Base-by-base conservation (phyloP, 2,797 vertebrate species). In the Gouania willdenowi region DNA sequence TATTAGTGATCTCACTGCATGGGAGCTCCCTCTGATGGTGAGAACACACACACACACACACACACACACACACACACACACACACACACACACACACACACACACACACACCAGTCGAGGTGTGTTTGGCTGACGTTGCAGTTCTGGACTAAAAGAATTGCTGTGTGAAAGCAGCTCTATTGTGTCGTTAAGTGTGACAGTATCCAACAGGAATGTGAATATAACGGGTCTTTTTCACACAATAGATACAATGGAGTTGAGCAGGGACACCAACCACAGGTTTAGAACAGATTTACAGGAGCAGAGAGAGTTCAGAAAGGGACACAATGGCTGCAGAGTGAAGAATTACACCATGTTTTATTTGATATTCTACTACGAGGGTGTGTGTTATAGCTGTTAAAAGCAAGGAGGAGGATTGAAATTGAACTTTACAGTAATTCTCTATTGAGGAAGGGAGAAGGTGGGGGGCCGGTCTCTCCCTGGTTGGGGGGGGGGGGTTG, bases 201-300 rank as follows among this genome's bases (percentile, higher is more conserved):
- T 73, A 81, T 78, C 70, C 54, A 64, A 55, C 32, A 74, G 82
- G 83, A 86, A 86, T 86, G 83, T 83, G 73, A 67, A 50, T 66
- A 66, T 58, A 73, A 77, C 74, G 33, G 66, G 47, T 41, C 51
- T 57, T 71, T 66, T 72, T 65, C 44, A 65, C 62, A 73, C 77
- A 81, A 72, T 74, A 63, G 67, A 71, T 50, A 54, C 13, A 47
- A 56, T 61, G 26, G 41, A 39, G 75, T 75, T 81, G 78, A 77
- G 41, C 22, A 36, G 49, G 66, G 73, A 67, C 76, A 72, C 54
- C 40, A 36, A 19, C 19, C 30, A 24, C 25, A 40, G 41, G n/a
- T 62, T 71, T 67, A 51, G 43, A 66, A 58, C 69, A 65, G 69
- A 65, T 38, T 17, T 37, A 52, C 39, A 43, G 39, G 30, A 58